Conservation (phyloP, 1,140 invertebrate genomes). For the Philopotamus ludificatus region DNA sequence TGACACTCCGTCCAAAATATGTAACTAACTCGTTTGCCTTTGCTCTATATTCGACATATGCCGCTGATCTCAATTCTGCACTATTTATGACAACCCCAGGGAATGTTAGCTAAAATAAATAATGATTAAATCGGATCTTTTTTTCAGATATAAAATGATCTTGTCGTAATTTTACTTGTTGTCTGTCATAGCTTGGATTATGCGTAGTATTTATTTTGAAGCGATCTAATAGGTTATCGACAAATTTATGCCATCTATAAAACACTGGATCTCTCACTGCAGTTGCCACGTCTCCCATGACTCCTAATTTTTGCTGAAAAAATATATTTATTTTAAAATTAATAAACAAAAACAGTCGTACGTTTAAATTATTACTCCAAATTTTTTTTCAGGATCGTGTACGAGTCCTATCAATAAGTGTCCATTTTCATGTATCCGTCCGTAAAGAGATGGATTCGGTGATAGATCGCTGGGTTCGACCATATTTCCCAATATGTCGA, state of each 20-base stretch:
- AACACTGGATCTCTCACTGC: conserved; percentile 84
- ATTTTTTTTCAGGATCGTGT: conserved; percentile 66
- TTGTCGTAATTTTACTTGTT: too few species aligned
- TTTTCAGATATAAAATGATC: too few species aligned
- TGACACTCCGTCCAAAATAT: too few species aligned
- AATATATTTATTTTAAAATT: conserved; percentile 31
- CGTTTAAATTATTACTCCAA: not conserved
- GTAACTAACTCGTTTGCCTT: too few species aligned
- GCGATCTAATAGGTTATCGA: conserved; percentile 76
- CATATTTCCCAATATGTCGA: conserved; percentile 78
- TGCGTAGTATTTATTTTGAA: conserved; percentile 69
- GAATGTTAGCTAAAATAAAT: conserved; percentile 55
- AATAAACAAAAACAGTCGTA: not conserved
- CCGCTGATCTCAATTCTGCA: conserved; percentile 62
- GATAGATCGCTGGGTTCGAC: conserved; percentile 72
- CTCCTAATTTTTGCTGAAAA: conserved; percentile 55
- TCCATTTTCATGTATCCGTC: conserved; percentile 72
- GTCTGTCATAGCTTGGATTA: too few species aligned
- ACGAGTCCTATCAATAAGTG: conserved; percentile 63
- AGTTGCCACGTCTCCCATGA: conserved; percentile 70
- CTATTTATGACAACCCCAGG: conserved; percentile 60
- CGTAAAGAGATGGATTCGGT: conserved; percentile 68
- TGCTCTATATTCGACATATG: conserved; percentile 65
- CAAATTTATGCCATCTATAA: conserved; percentile 79
- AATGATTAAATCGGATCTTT: too few species aligned